Percentiles rank a stretch among this genome's conserved stretches.
These are phyloP conservation scores for Aspidiotus rigidus DNA, from an alignment of 2,888 invertebrate species.

Conservation along the genomic window DNA sequence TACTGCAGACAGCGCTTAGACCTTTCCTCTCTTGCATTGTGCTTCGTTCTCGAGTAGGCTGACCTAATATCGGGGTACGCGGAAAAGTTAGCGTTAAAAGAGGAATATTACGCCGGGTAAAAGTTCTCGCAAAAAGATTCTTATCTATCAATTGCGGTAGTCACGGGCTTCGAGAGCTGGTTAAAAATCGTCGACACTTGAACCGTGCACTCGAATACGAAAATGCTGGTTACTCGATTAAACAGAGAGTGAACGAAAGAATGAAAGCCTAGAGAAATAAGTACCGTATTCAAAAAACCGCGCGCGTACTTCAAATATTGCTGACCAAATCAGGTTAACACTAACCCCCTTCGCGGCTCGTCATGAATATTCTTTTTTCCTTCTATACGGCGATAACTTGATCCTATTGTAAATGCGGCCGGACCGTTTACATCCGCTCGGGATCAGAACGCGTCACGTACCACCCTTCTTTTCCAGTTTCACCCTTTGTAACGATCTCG, in stretches of 20 bases:
- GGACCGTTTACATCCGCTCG: background rate
- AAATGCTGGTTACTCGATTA: background rate
- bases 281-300: background rate
- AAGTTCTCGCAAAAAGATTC: background rate
- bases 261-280: background rate
- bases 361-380: background rate
- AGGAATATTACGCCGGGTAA: too few relatives aligned
- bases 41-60: too few relatives aligned
- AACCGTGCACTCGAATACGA: background rate
- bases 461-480: slow-evolving; percentile 2
- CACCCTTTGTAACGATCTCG: background rate
- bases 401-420: background rate
- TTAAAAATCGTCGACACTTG: slow-evolving; percentile 1
- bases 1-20: too few relatives aligned
- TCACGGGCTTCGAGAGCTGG: background rate
- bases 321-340: background rate
- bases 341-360: background rate
- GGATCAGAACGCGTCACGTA: background rate
- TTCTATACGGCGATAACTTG: background rate
- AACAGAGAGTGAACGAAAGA: background rate
- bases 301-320: slow-evolving; percentile 4
- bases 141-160: background rate
- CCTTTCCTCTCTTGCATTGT: too few relatives aligned
- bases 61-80: too few relatives aligned
- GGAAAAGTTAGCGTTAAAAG: too few relatives aligned